Percentiles rank a stretch among this genome's conserved stretches.
Conservation (phyloP, 1,140 invertebrate species). For the Batillaria attramentaria region DNA sequence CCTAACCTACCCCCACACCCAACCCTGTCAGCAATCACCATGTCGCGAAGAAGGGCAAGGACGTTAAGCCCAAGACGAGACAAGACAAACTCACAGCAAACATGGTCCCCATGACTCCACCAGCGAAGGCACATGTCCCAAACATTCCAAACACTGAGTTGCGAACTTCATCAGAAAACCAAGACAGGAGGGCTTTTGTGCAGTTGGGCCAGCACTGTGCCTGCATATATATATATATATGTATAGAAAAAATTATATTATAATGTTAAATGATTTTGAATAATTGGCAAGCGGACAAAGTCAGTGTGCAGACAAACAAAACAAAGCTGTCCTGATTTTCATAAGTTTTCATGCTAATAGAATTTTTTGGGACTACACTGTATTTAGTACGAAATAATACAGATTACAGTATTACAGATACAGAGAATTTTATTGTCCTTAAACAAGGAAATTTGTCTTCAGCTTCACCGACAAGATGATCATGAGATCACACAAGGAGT, state of each 20-base stretch:
- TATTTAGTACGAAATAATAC: background rate
- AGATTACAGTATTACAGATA: background rate
- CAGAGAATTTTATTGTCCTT: too few relatives aligned
- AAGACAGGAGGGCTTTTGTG: conserved; percentile 72
- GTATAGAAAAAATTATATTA: background rate
- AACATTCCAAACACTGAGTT: conserved; percentile 75
- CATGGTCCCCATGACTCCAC: conserved; percentile 74
- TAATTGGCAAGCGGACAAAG: background rate
- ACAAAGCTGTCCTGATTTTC: background rate
- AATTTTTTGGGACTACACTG: background rate
- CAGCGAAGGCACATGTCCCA: conserved; percentile 74
- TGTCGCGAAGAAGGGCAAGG: too few relatives aligned
- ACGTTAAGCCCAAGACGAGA: background rate
- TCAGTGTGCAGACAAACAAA: background rate
- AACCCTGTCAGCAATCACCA: too few relatives aligned
- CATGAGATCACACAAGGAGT: too few relatives aligned
- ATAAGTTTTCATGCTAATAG: background rate
- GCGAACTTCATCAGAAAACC: conserved; percentile 72
- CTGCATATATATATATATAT: conserved; percentile 41
- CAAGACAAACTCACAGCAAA: conserved; percentile 69
- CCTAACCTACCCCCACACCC: background rate
- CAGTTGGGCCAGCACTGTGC: conserved; percentile 73
- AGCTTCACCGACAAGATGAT: too few relatives aligned
- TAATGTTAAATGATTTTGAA: background rate
- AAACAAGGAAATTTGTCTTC: too few relatives aligned